These are phyloP conservation scores for Sinodicranocentrus sp. DNA, from an alignment of 2,888 invertebrate species.

Conservation along the genomic window DNA sequence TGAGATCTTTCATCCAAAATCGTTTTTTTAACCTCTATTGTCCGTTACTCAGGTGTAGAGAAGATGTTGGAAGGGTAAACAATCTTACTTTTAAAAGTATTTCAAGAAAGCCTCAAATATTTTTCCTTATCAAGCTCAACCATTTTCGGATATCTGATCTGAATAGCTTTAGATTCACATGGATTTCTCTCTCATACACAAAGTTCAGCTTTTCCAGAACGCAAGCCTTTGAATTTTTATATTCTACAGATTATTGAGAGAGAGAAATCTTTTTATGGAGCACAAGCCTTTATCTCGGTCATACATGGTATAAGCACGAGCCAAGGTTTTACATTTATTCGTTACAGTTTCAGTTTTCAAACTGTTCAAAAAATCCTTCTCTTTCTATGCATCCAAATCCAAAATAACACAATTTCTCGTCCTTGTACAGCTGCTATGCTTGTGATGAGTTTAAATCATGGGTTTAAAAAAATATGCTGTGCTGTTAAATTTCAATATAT, in stretches of 20 bases:
- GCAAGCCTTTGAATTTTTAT: neutral
- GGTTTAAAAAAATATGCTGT: slow-evolving; percentile 43
- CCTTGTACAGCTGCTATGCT: slow-evolving; percentile 22
- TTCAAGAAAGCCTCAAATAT: neutral
- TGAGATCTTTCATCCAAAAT: neutral
- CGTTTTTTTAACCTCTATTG: slow-evolving; percentile 5
- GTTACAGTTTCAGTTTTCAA: slow-evolving; percentile 66
- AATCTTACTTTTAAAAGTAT: slow-evolving; percentile 10
- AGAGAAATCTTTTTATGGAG: neutral
- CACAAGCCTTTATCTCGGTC: slow-evolving; percentile 37
- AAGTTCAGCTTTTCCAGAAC: too few species aligned
- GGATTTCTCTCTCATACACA: too few species aligned
- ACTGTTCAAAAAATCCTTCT: neutral
- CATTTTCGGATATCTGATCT: too few species aligned
- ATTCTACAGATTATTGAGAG: slow-evolving; percentile 5
- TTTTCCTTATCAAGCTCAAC: too few species aligned
- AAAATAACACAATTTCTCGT: slow-evolving; percentile 5
- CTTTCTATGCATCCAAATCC: neutral
- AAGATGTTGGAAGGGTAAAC: slow-evolving; percentile 30
- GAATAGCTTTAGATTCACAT: too few species aligned
- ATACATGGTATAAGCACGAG: slow-evolving; percentile 51
- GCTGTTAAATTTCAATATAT: slow-evolving; percentile 51
- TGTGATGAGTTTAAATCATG: slow-evolving; percentile 20
- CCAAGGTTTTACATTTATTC: slow-evolving; percentile 36
- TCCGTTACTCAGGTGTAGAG: slow-evolving; percentile 7